Evolutionary conservation across 2,797 vertebrate species (phyloP), one percentile per base, ranked within the genome.

Genomic region (Mormyrus proboscirostris): DNA sequence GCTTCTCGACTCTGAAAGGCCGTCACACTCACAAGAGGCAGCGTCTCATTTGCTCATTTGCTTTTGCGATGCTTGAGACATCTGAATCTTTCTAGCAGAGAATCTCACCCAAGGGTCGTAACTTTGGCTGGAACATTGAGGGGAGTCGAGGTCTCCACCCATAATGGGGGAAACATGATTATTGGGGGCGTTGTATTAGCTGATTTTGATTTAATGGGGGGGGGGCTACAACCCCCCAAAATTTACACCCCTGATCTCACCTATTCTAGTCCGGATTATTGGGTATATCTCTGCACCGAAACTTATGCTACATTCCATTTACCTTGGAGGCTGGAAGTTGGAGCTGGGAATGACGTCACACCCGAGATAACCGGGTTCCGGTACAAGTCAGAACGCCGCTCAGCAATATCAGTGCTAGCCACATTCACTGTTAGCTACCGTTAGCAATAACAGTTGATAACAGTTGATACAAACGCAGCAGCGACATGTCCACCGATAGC

Each of bases 31-130:
- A 44, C 2, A 2, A 82, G 41, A 82, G 76, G 16, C 76, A 82
- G 38, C 16, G 1, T 50, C 82, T 10, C 82, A 50, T 1, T 57
- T 73, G 51, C 83, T 44, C 79, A 89, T 19, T 38, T 19, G 6
- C 38, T 50, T 85, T 49, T 2, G 65, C 33, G 0, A 2, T n/a
- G n/a, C 4, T 0, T 19, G 88, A 87, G 88, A 90, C 91, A 89
- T 89, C 62, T 84, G 87, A 33, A 55, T 87, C 90, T 86, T 73
- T 4, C 8, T 16, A 49, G 88, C 33, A 49, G 59, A 53, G 86
- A 57, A 38, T 5, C 44, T 89, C 25, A 29, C 57, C 29, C 29
- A 33, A 33, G 29, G 29, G 29, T 33, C 29, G 29, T 33, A 33
- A 33, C 29, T 33, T 33, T 33, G 29, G 29, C 29, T 33, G 29